These are phyloP conservation scores for Menidia beryllina DNA, from an alignment of 2,113 vertebrate genomes.

Conservation along the genomic window DNA sequence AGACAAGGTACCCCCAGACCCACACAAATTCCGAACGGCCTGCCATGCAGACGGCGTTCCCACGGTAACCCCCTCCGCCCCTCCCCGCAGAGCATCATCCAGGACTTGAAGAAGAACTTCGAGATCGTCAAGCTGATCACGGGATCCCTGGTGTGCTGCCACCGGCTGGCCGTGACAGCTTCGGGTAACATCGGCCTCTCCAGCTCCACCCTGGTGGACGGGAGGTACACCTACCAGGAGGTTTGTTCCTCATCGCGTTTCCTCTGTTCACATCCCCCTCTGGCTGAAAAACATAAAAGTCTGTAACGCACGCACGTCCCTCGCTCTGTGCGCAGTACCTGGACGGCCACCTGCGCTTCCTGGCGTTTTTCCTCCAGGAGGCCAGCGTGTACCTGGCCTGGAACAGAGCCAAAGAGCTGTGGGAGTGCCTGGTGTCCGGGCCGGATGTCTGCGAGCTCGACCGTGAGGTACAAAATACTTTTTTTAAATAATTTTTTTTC, in stretches of 20 bases:
- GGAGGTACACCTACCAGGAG: conserved; percentile 96
- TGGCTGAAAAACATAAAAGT: too few relatives aligned
- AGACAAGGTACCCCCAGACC: conserved; percentile 90
- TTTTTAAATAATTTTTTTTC: too few relatives aligned
- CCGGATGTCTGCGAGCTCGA: conserved; percentile 96
- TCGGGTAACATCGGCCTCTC: conserved; percentile 90
- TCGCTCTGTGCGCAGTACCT: conserved; percentile 87
- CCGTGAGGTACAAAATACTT: conserved; percentile 86
- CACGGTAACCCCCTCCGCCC: conserved; percentile 7
- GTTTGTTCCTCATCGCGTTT: conserved; percentile 68
- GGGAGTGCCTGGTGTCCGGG: conserved; percentile 97
- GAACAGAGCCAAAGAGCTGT: conserved; percentile 97
- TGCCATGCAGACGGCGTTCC: background rate
- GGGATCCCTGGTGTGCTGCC: conserved; percentile 93
- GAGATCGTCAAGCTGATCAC: conserved; percentile 98
- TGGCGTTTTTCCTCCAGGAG: conserved; percentile 99
- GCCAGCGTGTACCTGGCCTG: conserved; percentile 97
- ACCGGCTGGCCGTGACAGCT: conserved; percentile 89
- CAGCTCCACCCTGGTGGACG: conserved; percentile 90
- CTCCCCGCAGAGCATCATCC: conserved; percentile 92
- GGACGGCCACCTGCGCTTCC: conserved; percentile 97
- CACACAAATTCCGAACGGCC: background rate
- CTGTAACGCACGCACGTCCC: conserved; percentile 20
- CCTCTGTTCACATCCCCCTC: background rate
- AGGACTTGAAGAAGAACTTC: conserved; percentile 99